Evolutionary conservation across 2,113 vertebrate species (phyloP), one percentile per base, ranked within the genome.

Genomic region (Campylomormyrus tamandua): DNA sequence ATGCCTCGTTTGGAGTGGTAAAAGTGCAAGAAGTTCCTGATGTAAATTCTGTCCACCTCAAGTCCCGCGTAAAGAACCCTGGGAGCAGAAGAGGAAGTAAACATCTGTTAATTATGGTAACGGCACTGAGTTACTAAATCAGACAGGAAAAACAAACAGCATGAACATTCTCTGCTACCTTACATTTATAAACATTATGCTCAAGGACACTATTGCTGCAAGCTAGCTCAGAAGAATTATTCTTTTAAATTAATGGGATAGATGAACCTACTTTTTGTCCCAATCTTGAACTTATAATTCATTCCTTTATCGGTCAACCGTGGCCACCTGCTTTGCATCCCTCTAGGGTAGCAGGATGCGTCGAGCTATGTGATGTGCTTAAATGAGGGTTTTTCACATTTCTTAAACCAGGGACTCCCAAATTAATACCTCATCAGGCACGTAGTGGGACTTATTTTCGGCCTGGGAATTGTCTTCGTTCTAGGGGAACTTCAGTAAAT

Each of bases 1-100:
- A 99, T 99, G 93, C 98, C 98, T 8, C 98, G 94, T 91, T 96
- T 98, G 7, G 98, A 98, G 94, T 99, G 98, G 93, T 96, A 98
- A 93, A 97, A 93, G 92, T 99, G 98, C 94, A 97, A 97, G 90
- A 99, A 99, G 92, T 99, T 98, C 90, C 98, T 97, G 93, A 99
- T 90, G 89, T 96, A 95, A 27, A 99, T 94, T 42, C 98, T 96
- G 21, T 99, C 98, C 91, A 99, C 98, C 92, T 99, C 98, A 92
- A 99, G 92, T 19, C 98, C 98, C 0, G 95, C 96, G 92, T 97
- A 94, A 21, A 99, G 91, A 90, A 99, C 96, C 94, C 98, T 99
- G 92, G 45, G 11, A 91, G 86, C 19, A 53, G 88, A 46, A 92
- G n/a, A 92, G 53, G 46, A 49, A 42, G 45, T 13, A 1, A 86